Base-by-base conservation (phyloP, 2,113 vertebrate genomes). In the Nesospiza acunhae region DNA sequence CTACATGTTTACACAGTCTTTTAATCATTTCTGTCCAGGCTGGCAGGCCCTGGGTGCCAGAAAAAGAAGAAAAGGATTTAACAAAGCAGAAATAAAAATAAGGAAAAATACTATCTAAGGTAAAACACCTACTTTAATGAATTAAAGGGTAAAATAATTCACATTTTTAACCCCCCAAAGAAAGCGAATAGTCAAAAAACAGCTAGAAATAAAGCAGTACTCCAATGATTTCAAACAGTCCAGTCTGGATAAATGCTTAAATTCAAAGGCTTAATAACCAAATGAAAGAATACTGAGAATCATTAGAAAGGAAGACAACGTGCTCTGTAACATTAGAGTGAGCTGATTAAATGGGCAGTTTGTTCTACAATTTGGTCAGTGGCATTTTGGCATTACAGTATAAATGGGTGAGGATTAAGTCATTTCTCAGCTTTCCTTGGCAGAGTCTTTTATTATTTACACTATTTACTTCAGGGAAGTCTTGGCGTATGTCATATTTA, bases 371-470 rank as follows among this genome's bases (percentile, higher is more conserved):
- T 98, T 97, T 87, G 96, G 97, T 97, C 97, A 96, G 96, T 84
- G 94, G 97, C 80, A 91, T 90, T 97, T 97, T 97, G 96, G 97
- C 97, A 96, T 67, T 91, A 72, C 75, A 84, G 96, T 98, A 97
- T 98, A 98, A 98, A 98, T 98, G 98, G 96, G 96, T 92, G 73
- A 97, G 97, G 98, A 98, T 98, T 98, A 98, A 98, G 98, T 98
- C 95, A 99, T 99, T 98, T 98, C 98, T 99, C 99, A 99, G 98
- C 98, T 98, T 97, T 98, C 95, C 96, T 95, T 98, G 98, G 98
- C 98, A 98, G 97, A 96, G 93, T 96, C 97, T 98, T 98, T 98
- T 98, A 98, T 98, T 98, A 98, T 98, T 98, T 98, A 98, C 98
- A 98, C 96, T 98, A 98, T 98, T 98, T 98, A 98, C 98, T 98